Evolutionary conservation across 2,797 vertebrate genomes (phyloP), one percentile per base, ranked within the genome.

Genomic region (Alauda arvensis): DNA sequence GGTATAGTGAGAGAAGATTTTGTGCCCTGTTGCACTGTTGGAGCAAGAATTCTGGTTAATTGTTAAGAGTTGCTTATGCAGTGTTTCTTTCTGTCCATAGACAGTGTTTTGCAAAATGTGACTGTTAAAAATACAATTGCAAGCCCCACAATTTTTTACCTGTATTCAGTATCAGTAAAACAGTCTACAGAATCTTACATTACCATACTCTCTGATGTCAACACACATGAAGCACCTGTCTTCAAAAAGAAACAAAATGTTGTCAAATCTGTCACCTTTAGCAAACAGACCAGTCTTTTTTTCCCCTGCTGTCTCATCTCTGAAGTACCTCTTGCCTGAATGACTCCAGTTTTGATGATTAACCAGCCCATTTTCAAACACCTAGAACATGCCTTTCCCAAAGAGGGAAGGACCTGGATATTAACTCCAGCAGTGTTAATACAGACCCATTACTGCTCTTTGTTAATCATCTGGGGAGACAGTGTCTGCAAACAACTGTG

Each of bases 1-100:
- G 71, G 65, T 94, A 53, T 89, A 95, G 95, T 92, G 92, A 93
- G 88, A 95, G 85, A 85, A 79, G 69, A 93, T 94, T 87, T 81
- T 82, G 67, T 9, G 10, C 59, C 57, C 12, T 42, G 8, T 45
- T 1, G 8, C 21, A 17, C n/a, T 85, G 29, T 65, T 56, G 53
- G 81, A 76, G 33, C 55, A 89, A 92, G 83, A 87, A 31, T 45
- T 55, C 56, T 75, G n/a, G 42, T 75, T 76, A 81, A 52, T 78
- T 57, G 89, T 95, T 96, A 95, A 95, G 93, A 95, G 51, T 14
- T n/a, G 10, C 18, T 65, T 43, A 13, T 9, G 60, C 62, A 40
- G 14, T 12, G 56, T 62, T 86, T 84, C 83, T 81, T 84, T 51
- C 78, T 61, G 61, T 83, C 67, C 43, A 33, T 5, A 39, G 57